Base-by-base conservation (phyloP, 92 coral and sea anemone species). In the Palythoa caribaeorum region DNA sequence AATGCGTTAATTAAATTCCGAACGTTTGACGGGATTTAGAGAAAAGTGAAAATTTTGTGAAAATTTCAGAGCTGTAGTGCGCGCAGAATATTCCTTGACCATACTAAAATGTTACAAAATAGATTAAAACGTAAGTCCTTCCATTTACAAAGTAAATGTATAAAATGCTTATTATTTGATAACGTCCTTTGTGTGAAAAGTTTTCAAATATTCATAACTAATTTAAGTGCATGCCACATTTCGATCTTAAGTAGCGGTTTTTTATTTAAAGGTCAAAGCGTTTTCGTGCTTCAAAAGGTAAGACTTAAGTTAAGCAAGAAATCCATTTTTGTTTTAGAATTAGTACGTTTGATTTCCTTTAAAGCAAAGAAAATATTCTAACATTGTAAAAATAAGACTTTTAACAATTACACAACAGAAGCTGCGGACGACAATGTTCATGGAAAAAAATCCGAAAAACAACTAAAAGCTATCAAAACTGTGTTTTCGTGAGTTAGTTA, bases 121-220 rank as follows among this genome's bases (percentile, higher is more conserved):
- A 11, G 10, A 17, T n/a, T 3, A 65, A 20, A n/a, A 2, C 10
- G 9, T 65, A 8, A 7, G 9, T n/a, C 9, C 1, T 65, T 65
- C 3, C 16, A 5, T 16, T 40, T 4, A 40, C 78, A 73, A 38
- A 40, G 17, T 15, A 38, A 19, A 4, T 0, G 2, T 76, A 10
- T 2, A 76, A 20, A 19, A 19, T 20, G 20, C 9, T 21, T 10
- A 35, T 11, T 21, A 3, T 15, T 19, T 40, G 2, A 10, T 50
- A 11, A 51, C 6, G 38, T 12, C 62, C 62, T 76, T 76, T 76
- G 80, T 76, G 59, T 50, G 62, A 51, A 48, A 75, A 17, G 9
- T 60, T 38, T 35, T 76, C 19, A 76, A 76, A 73, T 38, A 76
- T 76, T 76, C n/a, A 76, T 48, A 17, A 76, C 16, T 19, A 53